Evolutionary conservation across 2,797 vertebrate species (phyloP).

Genomic region (Babyrousa celebensis): DNA sequence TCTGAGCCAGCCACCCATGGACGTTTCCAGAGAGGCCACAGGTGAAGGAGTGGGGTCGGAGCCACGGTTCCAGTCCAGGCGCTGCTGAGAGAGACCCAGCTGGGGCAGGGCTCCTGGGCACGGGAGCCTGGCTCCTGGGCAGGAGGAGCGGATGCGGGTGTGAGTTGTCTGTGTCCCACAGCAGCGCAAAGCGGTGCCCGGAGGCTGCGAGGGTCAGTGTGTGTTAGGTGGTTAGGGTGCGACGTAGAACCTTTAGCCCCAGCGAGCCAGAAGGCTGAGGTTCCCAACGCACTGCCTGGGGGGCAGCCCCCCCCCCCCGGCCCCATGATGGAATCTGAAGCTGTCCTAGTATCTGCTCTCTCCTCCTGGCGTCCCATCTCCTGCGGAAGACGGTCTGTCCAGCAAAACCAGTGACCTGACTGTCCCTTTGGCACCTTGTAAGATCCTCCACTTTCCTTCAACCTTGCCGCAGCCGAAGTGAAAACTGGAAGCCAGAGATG

Average conservation of each 20-base stretch:
- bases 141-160: neutral
- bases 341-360: neutral
- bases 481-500: neutral
- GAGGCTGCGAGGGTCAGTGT: neutral
- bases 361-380: neutral
- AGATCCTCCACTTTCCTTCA: neutral
- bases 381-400: neutral
- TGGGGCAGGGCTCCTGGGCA: neutral
- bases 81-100: neutral
- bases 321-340: neutral
- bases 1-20: neutral
- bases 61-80: neutral
- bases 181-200: neutral
- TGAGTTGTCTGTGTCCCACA: neutral
- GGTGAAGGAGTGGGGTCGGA: neutral
- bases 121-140: neutral
- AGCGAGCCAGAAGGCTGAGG: neutral
- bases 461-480: neutral
- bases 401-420: neutral
- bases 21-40: neutral
- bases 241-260: neutral
- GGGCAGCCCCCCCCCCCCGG: too few relatives aligned
- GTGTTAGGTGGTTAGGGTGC: neutral
- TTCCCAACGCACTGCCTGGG: neutral
- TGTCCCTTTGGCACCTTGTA: neutral